Base-by-base conservation (phyloP, 2,888 invertebrate species). In the Megalurothrips usitatus region DNA sequence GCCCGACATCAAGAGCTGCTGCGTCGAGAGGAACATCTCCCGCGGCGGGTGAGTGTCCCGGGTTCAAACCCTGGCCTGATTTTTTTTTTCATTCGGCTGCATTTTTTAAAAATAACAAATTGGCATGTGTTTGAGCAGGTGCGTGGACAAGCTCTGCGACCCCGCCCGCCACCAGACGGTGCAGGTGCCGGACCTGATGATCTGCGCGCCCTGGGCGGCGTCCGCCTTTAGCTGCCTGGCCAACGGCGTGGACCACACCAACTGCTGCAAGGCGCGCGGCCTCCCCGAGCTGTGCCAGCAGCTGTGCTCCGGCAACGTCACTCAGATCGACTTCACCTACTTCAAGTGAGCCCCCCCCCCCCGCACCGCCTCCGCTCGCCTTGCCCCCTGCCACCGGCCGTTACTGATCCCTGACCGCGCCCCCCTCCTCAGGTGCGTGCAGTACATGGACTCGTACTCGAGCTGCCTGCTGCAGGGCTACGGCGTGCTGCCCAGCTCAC, bases 131-230 rank as follows among this genome's bases (percentile, higher is more conserved):
- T 6, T 58, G 14, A 14, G 10, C 84, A 88, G 88, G 80, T 95
- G 95, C 85, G 88, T 95, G 34, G 92, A 92, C 85, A 94, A 93
- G 85, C 90, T 96, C 84, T 96, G 95, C 85, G 94, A 95, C 86
- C 94, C 95, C 0, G 90, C 91, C 48, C 85, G 86, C 84, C 87
- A 86, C 84, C 89, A 85, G 85, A 87, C 83, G 85, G 89, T 91
- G 84, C 90, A 92, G 88, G 91, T 93, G 83, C 94, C 95, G 79
- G 95, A 95, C 86, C 89, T 95, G 86, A 95, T 96, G 94, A 94
- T 95, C 78, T 96, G 95, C 87, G 95, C 95, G 0, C 95, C 95
- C 0, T 95, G 95, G 94, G 94, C 94, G 0, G 91, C 92, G 6
- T 92, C 92, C 48, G 94, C 94, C 0, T 95, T 95, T 86, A 91